A percentile compares a stretch with the other conserved stretches of the same genome.
These are phyloP conservation scores for Trypoxylus dichotomus DNA, from an alignment of 1,140 invertebrate species.

Conservation along the genomic window DNA sequence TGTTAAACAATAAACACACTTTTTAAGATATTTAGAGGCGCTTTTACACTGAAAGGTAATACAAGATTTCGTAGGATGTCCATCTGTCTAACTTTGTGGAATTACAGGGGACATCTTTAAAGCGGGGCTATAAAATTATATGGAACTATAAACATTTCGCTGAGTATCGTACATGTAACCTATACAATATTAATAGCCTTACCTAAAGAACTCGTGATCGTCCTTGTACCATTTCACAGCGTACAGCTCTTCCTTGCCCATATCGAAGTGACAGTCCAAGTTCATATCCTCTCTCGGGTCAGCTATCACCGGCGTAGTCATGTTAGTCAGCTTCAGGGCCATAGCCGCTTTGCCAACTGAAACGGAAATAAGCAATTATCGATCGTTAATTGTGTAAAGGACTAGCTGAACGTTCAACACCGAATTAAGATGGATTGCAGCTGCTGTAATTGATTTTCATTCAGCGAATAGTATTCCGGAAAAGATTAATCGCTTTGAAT, in stretches of 20 bases:
- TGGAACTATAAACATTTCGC: no score
- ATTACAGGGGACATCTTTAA: no score
- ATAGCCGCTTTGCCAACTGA: not conserved
- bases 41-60: no score
- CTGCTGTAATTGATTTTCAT: not conserved
- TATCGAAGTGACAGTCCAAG: constrained; percentile 61
- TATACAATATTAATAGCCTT: not conserved
- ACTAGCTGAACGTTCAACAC: not conserved
- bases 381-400: not conserved
- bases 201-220: constrained; percentile 68
- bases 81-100: no score
- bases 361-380: constrained; percentile 14
- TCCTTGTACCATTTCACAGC: constrained; percentile 83
- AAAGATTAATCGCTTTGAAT: constrained; percentile 16
- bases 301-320: constrained; percentile 56
- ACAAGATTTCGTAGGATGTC: no score
- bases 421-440: not conserved
- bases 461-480: not conserved
- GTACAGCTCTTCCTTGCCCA: constrained; percentile 67
- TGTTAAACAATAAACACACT: no score
- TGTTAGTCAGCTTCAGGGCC: constrained; percentile 37
- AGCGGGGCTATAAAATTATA: no score
- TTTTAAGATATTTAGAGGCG: no score
- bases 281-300: constrained; percentile 58
- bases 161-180: no score